Evolutionary conservation across 2,797 vertebrate genomes (phyloP).

Genomic region (Bradypodion ventrale): DNA sequence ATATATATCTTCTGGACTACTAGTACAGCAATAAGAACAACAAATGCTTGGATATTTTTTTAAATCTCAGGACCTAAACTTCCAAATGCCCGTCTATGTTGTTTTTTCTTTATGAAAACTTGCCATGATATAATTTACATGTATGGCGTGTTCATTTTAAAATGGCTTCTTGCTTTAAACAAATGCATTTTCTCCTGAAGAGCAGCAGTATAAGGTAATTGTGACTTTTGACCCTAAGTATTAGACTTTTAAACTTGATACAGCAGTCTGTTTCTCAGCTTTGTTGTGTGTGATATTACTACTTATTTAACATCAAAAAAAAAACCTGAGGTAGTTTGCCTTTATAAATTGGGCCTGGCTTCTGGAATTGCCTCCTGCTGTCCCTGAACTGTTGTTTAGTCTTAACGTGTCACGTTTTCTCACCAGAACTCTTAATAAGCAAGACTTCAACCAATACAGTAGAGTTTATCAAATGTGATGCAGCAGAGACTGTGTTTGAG

Average conservation of each 20-base stretch:
- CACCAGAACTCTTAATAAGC: slow-evolving; percentile 70
- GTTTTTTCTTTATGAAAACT: slow-evolving; percentile 34
- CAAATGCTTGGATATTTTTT: slow-evolving; percentile 45
- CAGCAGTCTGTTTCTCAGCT: slow-evolving; percentile 70
- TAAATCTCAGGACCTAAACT: slow-evolving; percentile 39
- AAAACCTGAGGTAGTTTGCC: slow-evolving; percentile 75
- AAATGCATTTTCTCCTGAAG: slow-evolving; percentile 51
- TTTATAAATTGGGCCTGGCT: slow-evolving; percentile 76
- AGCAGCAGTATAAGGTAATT: slow-evolving; percentile 60
- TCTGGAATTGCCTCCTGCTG: slow-evolving; percentile 78
- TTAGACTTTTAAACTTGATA: slow-evolving; percentile 78
- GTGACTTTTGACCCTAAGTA: slow-evolving; percentile 70
- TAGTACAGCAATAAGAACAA: not conserved
- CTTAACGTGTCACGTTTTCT: slow-evolving; percentile 75
- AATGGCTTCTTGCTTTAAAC: slow-evolving; percentile 42
- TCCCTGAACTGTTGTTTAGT: slow-evolving; percentile 70
- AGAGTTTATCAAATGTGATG: slow-evolving; percentile 66
- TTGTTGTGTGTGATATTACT: slow-evolving; percentile 77
- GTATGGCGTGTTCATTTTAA: slow-evolving; percentile 27
- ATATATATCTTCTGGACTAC: slow-evolving; percentile 6
- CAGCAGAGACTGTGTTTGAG: slow-evolving; percentile 54
- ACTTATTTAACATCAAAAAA: slow-evolving; percentile 78
- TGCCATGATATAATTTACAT: slow-evolving; percentile 30
- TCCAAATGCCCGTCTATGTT: not conserved
- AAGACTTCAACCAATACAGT: slow-evolving; percentile 66